phyloP scores from a whole-genome alignment of 1,140 invertebrate species.

The Odontomachus brunneus region DNA sequence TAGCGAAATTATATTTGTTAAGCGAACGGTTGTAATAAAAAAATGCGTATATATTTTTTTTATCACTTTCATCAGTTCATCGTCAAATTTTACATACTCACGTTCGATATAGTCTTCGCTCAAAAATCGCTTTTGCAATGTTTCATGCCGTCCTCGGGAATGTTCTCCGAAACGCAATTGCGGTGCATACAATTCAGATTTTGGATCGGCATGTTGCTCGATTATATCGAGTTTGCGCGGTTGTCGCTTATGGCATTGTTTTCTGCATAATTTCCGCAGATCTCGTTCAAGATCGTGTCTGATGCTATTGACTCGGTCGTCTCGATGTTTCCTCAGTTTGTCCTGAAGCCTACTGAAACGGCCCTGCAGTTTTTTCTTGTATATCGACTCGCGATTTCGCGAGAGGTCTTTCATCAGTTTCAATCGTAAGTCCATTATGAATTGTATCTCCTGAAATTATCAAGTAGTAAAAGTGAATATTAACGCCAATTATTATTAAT shows the following conservation, averaged over 20 bases:
- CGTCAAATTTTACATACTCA: constrained; percentile 13
- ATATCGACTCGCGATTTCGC: constrained; percentile 81
- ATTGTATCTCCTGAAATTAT: constrained; percentile 87
- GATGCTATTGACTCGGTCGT: constrained; percentile 74
- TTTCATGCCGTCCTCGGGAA: constrained; percentile 76
- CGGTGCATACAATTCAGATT: constrained; percentile 86
- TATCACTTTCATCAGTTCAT: too few relatives aligned
- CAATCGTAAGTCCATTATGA: constrained; percentile 86
- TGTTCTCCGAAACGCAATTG: constrained; percentile 82
- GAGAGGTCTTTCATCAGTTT: constrained; percentile 84
- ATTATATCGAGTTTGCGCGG: constrained; percentile 82
- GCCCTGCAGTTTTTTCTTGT: constrained; percentile 81
- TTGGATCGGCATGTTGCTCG: constrained; percentile 81
- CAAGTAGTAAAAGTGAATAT: constrained; percentile 13
- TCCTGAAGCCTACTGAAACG: constrained; percentile 73
- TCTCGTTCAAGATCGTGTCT: constrained; percentile 82
- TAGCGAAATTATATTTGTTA: too few relatives aligned
- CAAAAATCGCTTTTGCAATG: constrained; percentile 52
- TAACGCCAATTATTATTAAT: too few relatives aligned
- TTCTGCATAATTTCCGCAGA: constrained; percentile 85
- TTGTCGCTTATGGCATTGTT: constrained; percentile 78
- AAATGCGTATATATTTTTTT: too few relatives aligned
- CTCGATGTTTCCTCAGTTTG: constrained; percentile 66
- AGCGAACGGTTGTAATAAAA: too few relatives aligned
- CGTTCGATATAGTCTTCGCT: constrained; percentile 38